Evolutionary conservation across 1,140 invertebrate species (phyloP).

Genomic region (Periplaneta americana): DNA sequence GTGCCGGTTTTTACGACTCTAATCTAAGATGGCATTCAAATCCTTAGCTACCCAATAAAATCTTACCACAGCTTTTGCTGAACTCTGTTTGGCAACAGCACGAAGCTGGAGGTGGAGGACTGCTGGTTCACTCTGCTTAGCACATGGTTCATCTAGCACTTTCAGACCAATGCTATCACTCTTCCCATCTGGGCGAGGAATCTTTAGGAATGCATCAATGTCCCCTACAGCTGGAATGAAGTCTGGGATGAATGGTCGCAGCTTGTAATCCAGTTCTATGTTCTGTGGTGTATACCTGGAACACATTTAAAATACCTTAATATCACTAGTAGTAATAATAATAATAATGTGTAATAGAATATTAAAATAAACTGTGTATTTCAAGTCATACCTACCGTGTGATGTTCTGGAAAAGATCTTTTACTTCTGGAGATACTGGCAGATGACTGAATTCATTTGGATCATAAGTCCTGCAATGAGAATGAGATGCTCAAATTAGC

Average conservation of each 20-base stretch:
- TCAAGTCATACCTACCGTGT: slow-evolving; percentile 57
- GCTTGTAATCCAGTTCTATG: slow-evolving; percentile 82
- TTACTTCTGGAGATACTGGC: slow-evolving; percentile 75
- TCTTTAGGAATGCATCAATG: slow-evolving; percentile 96
- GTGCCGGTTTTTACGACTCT: too few species aligned
- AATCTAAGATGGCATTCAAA: too few species aligned
- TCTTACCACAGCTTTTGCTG: slow-evolving; percentile 41
- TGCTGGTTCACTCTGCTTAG: slow-evolving; percentile 91
- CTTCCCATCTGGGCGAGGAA: slow-evolving; percentile 70
- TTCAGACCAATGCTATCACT: slow-evolving; percentile 71
- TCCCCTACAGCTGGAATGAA: slow-evolving; percentile 97
- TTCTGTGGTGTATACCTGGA: slow-evolving; percentile 85
- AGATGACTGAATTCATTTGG: slow-evolving; percentile 80
- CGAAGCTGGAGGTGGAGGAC: slow-evolving; percentile 88
- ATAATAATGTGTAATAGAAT: not conserved
- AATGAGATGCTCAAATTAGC: not conserved
- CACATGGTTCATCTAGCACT: slow-evolving; percentile 91
- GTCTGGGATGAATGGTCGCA: slow-evolving; percentile 93
- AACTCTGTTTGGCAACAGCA: slow-evolving; percentile 68
- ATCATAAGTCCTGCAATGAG: slow-evolving; percentile 61
- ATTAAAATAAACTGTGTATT: not conserved
- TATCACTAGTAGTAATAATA: not conserved
- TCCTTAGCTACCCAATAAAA: too few species aligned
- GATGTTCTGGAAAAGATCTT: slow-evolving; percentile 91
- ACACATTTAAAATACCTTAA: slow-evolving; percentile 18